Base-by-base conservation (phyloP, 2,888 invertebrate species). In the Drosophila mettleri region DNA sequence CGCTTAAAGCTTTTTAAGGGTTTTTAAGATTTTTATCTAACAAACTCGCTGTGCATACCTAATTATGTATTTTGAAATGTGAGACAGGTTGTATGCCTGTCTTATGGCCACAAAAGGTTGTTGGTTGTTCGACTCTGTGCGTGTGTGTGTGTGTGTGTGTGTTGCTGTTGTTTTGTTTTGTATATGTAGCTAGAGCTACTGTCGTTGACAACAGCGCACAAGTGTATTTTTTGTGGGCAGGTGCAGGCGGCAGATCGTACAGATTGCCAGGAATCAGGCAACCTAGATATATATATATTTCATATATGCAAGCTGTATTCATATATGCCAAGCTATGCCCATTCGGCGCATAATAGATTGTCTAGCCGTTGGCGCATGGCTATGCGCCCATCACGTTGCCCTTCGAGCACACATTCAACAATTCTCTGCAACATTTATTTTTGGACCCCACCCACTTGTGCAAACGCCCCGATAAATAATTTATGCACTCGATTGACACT, bases 1-100 rank as follows among this genome's bases (percentile, higher is more conserved):
- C 85, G 85, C 89, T 85, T 85, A 85, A 85, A 85, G 85, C 85
- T 88, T 88, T 88, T 85, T 85, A 85, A 85, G 85, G 85, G 85
- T 85, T 85, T 85, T 85, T 85, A 85, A 85, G 85, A 85, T 85
- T 88, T 85, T 85, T 85, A 85, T 85, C 85, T 85, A 85, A 85
- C 89, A 86, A 77, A 85, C 85, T 85, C 87, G 89, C 88, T 85
- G 89, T 85, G 85, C 85, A 85, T 85, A 85, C 87, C 84, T 85
- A 85, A 85, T 85, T 85, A 85, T 84, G 83, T 84, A 83, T 88
- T 88, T 85, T 88, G 85, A 85, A 85, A 88, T 85, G 85, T 85
- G 85, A 85, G 89, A 88, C 89, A 84, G 87, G 85, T 88, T 88
- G 82, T 45, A 16, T 45, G 59, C 45, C 63, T 46, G 38, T 38